Base-by-base conservation (phyloP, 2,797 vertebrate species). In the Sebastes kiyomatsui region DNA sequence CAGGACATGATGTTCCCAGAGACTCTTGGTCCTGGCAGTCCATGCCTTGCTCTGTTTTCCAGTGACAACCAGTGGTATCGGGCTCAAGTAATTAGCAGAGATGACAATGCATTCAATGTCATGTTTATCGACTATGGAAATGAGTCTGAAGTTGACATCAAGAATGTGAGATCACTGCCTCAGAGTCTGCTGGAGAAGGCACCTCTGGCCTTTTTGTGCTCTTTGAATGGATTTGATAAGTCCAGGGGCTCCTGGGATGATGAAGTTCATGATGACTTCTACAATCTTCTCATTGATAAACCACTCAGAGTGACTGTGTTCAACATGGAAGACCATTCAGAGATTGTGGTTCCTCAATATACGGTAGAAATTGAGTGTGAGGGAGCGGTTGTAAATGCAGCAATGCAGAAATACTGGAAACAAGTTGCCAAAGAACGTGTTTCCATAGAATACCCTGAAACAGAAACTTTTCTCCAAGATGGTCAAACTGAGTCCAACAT, bases 121-220 rank as follows among this genome's bases (percentile, higher is more conserved):
- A 82, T 95, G 70, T 96, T 97, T 3, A 86, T 98, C 27, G 97
- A 98, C 89, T 97, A 97, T 0, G 97, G 97, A 72, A 97, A 96
- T 0, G 79, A 95, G 58, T 96, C 95, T 56, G 82, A 93, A 0
- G 78, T 94, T 30, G 80, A 88, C 35, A 12, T 90, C 30, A 87
- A 93, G 13, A 64, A 91, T 33, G 72, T 97, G 35, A 95, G 76
- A 75, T 77, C 84, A 11, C 90, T 97, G 18, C 95, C 97, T 1
- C 8, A 42, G 13, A 83, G 86, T 9, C 89, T 98, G 32, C 30
- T 96, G 35, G 30, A 77, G 10, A 33, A 93, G 14, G 93, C 95
- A 20, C 96, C 96, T 79, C 97, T 96, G 84, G 96, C 96, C 1
- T 97, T 98, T 82, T 87, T 95, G 6, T 98, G 97, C 85, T 92